Evolutionary conservation across 2,113 vertebrate species (phyloP).

Genomic region (Macquaria ambigua): DNA sequence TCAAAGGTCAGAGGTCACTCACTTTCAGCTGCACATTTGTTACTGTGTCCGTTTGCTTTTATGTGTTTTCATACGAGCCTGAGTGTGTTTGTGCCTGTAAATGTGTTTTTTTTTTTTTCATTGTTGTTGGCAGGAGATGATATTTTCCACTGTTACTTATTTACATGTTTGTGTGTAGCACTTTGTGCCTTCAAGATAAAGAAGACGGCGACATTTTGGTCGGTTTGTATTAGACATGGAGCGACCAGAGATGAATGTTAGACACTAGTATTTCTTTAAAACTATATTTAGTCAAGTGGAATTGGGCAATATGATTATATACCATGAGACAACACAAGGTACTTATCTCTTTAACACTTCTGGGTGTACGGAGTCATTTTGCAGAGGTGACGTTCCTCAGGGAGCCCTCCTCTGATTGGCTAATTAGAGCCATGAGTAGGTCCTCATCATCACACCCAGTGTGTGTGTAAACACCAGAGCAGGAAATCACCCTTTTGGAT

Average conservation of each 20-base stretch:
- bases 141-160: background rate
- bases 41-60: background rate
- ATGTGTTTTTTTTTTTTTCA: background rate
- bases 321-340: no score
- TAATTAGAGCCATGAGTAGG: background rate
- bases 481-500: background rate
- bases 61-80: background rate
- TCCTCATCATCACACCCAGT: background rate
- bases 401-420: conserved; percentile 15
- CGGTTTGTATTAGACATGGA: background rate
- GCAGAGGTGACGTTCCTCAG: background rate
- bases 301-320: background rate
- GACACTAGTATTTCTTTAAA: no score
- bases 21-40: background rate
- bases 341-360: no score
- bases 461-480: background rate
- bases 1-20: conserved; percentile 47
- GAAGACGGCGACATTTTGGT: background rate
- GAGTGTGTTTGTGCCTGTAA: no score
- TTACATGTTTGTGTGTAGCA: background rate
- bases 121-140: background rate
- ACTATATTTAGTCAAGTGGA: no score
- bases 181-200: background rate
- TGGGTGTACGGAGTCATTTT: no score
- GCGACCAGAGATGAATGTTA: no score